Conservation (phyloP, 2,888 invertebrate genomes). For the Netelia inedita region DNA sequence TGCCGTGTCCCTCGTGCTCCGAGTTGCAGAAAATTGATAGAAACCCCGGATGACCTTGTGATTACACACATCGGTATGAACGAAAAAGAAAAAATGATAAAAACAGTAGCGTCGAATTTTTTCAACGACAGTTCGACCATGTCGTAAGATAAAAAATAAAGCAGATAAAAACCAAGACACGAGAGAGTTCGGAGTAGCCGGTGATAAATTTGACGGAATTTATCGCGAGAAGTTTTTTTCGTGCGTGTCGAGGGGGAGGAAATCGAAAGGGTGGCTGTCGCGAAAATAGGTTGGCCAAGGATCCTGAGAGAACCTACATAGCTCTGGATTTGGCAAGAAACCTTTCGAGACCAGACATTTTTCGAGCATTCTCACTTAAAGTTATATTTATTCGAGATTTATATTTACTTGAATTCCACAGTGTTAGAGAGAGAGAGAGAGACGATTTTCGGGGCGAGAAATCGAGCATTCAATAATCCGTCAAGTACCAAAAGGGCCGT, state of each 20-base stretch:
- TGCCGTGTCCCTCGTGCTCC: not conserved
- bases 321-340: too few species aligned
- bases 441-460: conserved; percentile 13
- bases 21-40: not conserved
- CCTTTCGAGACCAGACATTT: not conserved
- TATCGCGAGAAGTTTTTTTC: not conserved
- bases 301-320: too few species aligned
- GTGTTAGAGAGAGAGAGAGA: not conserved
- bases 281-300: too few species aligned
- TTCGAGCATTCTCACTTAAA: conserved; percentile 32
- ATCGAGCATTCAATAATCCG: conserved; percentile 50
- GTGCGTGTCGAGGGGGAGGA: not conserved
- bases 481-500: conserved; percentile 30
- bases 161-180: not conserved
- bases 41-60: not conserved
- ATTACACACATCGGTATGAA: not conserved
- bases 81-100: not conserved
- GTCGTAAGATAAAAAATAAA: not conserved
- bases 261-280: not conserved
- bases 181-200: not conserved
- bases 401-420: conserved; percentile 26
- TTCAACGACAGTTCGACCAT: not conserved
- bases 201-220: not conserved
- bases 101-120: not conserved
- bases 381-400: conserved; percentile 42